Evolutionary conservation across 1,140 invertebrate species (phyloP), one percentile per base, ranked within the genome.

Genomic region (Colletes gigas): DNA sequence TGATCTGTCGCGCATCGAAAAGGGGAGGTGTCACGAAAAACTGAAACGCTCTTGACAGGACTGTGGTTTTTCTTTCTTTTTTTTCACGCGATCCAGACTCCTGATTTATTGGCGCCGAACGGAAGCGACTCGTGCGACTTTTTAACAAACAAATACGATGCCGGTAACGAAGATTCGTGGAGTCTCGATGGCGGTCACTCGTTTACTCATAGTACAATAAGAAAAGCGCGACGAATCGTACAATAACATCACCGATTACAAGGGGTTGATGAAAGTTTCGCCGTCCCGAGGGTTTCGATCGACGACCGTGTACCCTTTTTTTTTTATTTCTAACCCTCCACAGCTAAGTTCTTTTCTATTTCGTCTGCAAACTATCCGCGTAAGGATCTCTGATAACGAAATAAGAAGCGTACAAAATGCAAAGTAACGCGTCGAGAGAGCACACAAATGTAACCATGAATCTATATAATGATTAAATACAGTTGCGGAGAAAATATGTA

Each of bases 281-380:
- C 72, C 81, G 84, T 86, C 85, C 84, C 84, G 84, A 86, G 76
- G 81, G 84, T 86, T 79, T 73, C 85, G 85, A 86, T 86, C 81
- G 81, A 83, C 84, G 77, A 87, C 69, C 63, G 75, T 71, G n/a
- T 30, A 66, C 50, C 19, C 39, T 67, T 75, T 30, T 67, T 75
- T 52, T 41, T 52, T 75, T 60, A 54, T 50, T 70, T 86, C 60
- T 77, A 81, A 86, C 77, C 81, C 84, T 78, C 81, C 52, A 86
- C 84, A 66, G 65, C 77, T 55, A 57, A 30, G 50, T 72, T 60
- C 19, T 60, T 52, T 19, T 55, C 50, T 52, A 44, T 17, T n/a
- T 19, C 15, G 21, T 10, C 47, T 70, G 39, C 17, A 50, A 12
- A 12, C 19, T 19, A 15, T 50, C 0, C 30, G 30, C 30, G 30